Evolutionary conservation across 2,888 invertebrate species (phyloP), one percentile per base, ranked within the genome.

Genomic region (Agrochola lychnidis): DNA sequence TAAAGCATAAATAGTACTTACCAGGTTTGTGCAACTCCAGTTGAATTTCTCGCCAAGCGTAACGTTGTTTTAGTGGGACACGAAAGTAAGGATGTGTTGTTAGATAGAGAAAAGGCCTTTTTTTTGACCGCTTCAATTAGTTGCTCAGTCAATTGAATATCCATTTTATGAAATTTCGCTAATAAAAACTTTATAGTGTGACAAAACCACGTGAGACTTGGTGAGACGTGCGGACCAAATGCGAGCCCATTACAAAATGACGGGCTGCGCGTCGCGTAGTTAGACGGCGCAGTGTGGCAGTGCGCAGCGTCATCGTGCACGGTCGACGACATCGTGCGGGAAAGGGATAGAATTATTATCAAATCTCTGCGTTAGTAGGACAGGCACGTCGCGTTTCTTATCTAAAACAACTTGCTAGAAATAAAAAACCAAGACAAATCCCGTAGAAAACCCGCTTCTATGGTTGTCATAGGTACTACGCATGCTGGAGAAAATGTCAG

Each of bases 41-140:
- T 66, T 12, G 25, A 66, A 45, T 45, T 66, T 66, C 45, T 19
- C 19, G 42, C 45, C 66, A 66, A 25, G 25, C 25, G 10, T 19
- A 12, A n/a, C n/a, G 56, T 25, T 2, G 19, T 66, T 19, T 56
- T n/a, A 4, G 12, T n/a, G 56, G n/a, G 56, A n/a, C n/a, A 45
- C 45, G 36, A 62, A 12, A 62, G 12, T 22, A 22, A 36, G 36
- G 25, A 25, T 19, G 19, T 19, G 0, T 25, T n/a, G n/a, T 19
- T 25, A 9, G 12, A 66, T 45, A 66, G 6, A 66, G 42, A 19
- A 45, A 0, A 45, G 66, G 66, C n/a, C 45, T 25, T 45, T 48
- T 48, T 45, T 66, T 66, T 42, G 6, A 66, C 25, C 19, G 45
- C 66, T 66, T 6, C 45, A 66, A 66, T 42, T 25, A 66, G 66